These are phyloP conservation scores for Sussaba pulchella DNA, from an alignment of 2,888 invertebrate genomes.

Conservation along the genomic window DNA sequence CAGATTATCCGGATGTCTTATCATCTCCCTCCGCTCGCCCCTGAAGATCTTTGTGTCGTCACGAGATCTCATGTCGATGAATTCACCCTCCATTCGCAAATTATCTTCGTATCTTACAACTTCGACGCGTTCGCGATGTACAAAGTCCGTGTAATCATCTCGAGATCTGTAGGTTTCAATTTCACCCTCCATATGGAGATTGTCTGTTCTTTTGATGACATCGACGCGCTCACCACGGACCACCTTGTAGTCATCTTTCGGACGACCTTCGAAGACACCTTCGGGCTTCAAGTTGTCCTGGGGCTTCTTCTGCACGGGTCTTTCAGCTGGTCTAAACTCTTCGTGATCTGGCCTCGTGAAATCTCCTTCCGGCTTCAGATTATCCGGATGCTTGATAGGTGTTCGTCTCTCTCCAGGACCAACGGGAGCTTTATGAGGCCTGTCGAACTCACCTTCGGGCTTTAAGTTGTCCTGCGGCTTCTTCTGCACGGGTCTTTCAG, in stretches of 20 bases:
- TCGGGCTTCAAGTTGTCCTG: conserved; percentile 84
- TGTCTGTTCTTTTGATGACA: conserved; percentile 88
- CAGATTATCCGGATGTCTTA: conserved; percentile 87
- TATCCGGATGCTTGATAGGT: conserved; percentile 79
- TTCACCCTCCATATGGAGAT: conserved; percentile 85
- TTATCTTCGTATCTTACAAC: conserved; percentile 85
- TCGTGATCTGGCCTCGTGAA: conserved; percentile 84
- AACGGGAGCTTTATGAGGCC: conserved; percentile 71
- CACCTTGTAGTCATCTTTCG: conserved; percentile 79
- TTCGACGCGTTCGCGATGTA: conserved; percentile 84
- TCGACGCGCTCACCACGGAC: conserved; percentile 87
- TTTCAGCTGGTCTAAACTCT: conserved; percentile 86
- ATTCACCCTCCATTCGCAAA: conserved; percentile 88
- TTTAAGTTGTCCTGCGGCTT: conserved; percentile 80
- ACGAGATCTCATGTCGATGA: conserved; percentile 85
- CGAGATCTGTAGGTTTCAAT: conserved; percentile 77
- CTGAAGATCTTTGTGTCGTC: conserved; percentile 86
- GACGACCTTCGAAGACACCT: conserved; percentile 84
- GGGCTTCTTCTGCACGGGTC: conserved; percentile 86
- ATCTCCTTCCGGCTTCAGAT: conserved; percentile 84
- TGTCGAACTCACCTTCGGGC: conserved; percentile 83
- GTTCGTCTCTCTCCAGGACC: conserved; percentile 75
- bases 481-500: conserved; percentile 78
- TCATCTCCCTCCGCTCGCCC: conserved; percentile 81
- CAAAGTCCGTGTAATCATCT: conserved; percentile 83